Conservation (phyloP, 2,888 invertebrate genomes). For the Diarsia rubi region DNA sequence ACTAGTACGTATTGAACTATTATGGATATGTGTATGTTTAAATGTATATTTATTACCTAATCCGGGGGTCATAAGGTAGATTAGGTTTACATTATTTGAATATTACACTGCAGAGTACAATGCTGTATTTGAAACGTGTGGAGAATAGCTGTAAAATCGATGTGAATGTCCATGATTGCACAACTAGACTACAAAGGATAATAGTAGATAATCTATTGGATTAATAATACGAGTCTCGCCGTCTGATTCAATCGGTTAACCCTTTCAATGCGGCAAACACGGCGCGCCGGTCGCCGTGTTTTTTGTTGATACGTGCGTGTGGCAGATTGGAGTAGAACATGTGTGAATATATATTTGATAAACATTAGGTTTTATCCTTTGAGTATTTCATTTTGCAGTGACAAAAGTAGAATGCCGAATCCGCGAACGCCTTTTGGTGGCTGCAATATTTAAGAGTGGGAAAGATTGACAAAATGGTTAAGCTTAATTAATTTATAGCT, state of each 20-base stretch:
- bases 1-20: neutral
- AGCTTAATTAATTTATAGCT: neutral
- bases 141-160: constrained; percentile 35
- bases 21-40: too few species aligned
- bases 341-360: constrained; percentile 41
- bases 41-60: neutral
- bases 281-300: constrained; percentile 1
- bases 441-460: neutral
- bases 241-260: constrained; percentile 45
- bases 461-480: neutral
- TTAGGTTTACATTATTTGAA: constrained; percentile 6
- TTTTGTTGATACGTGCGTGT: constrained; percentile 43
- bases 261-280: constrained; percentile 44
- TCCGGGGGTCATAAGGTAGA: neutral
- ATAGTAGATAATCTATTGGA: constrained; percentile 40
- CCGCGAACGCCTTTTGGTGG: neutral
- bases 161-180: constrained; percentile 34
- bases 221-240: constrained; percentile 29
- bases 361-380: constrained; percentile 16
- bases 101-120: constrained; percentile 15
- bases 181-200: constrained; percentile 53
- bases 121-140: constrained; percentile 23
- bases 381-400: neutral
- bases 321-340: neutral
- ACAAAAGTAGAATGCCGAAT: too few species aligned